These are phyloP conservation scores for Stenchaetothrips biformis DNA, from an alignment of 2,888 invertebrate genomes.

Conservation along the genomic window DNA sequence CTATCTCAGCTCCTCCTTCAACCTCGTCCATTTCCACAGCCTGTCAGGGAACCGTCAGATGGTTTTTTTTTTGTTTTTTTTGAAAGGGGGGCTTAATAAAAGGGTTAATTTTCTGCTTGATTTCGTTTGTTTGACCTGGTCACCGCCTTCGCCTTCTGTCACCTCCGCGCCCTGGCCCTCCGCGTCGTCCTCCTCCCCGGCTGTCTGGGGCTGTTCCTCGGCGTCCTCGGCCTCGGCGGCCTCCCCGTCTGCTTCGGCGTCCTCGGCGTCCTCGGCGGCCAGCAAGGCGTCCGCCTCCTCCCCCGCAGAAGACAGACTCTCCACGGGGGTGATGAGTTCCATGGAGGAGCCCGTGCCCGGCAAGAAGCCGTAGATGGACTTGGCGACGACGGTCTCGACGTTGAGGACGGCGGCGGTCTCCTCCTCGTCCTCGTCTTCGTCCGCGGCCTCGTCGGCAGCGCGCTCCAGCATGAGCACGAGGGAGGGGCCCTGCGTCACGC, in stretches of 20 bases:
- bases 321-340: not conserved
- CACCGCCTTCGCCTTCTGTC: not conserved
- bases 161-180: not conserved
- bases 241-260: not conserved
- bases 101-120: too few species aligned
- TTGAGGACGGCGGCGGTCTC: not conserved
- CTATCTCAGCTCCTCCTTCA: not conserved
- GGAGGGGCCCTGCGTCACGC: not conserved
- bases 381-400: not conserved
- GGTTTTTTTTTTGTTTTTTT: too few species aligned
- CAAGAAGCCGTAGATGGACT: conserved; percentile 7
- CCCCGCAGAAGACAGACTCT: not conserved
- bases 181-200: not conserved
- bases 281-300: not conserved
- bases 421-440: not conserved
- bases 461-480: conserved; percentile 13
- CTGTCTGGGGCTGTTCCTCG: not conserved
- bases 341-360: conserved; percentile 14
- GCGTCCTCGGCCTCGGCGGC: not conserved
- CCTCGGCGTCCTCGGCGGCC: not conserved
- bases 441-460: not conserved
- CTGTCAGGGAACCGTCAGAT: too few species aligned
- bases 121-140: too few species aligned
- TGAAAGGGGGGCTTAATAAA: too few species aligned
- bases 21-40: not conserved